A percentile compares a stretch with the other conserved stretches of the same genome.
Conservation (phyloP, 1,140 invertebrate species). For the Drosophila kurseongensis region DNA sequence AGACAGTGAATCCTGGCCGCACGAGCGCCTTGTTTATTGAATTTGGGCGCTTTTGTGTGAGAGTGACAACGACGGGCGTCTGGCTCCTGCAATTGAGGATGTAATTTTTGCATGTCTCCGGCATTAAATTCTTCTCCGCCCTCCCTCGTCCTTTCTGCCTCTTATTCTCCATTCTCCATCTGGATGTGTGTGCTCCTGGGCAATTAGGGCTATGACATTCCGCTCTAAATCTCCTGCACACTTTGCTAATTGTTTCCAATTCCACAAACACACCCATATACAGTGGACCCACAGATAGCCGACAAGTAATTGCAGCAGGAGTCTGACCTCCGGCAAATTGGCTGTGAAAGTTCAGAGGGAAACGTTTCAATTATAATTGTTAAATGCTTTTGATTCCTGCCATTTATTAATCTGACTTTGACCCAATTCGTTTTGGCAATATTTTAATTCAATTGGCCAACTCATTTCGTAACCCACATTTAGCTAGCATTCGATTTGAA, state of each 20-base stretch:
- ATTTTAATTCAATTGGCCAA: slow-evolving; percentile 20
- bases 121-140: slow-evolving; percentile 71
- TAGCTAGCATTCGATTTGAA: slow-evolving; percentile 21
- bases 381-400: slow-evolving; percentile 34
- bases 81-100: slow-evolving; percentile 69
- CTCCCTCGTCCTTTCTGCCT: neutral
- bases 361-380: slow-evolving; percentile 61
- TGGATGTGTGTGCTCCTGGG: slow-evolving; percentile 46
- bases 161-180: neutral
- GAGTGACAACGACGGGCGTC: slow-evolving; percentile 44
- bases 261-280: slow-evolving; percentile 44
- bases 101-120: slow-evolving; percentile 82
- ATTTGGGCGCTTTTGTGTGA: slow-evolving; percentile 61
- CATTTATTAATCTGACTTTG: slow-evolving; percentile 44
- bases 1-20: slow-evolving; percentile 48
- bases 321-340: slow-evolving; percentile 65
- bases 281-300: slow-evolving; percentile 7
- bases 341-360: slow-evolving; percentile 34
- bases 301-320: slow-evolving; percentile 69
- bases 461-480: slow-evolving; percentile 6
- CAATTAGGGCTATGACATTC: slow-evolving; percentile 81
- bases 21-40: slow-evolving; percentile 80
- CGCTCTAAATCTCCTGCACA: slow-evolving; percentile 80
- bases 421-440: slow-evolving; percentile 5
- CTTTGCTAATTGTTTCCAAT: slow-evolving; percentile 81